Evolutionary conservation across 2,797 vertebrate genomes (phyloP).

Genomic region (Pelobates cultripes): DNA sequence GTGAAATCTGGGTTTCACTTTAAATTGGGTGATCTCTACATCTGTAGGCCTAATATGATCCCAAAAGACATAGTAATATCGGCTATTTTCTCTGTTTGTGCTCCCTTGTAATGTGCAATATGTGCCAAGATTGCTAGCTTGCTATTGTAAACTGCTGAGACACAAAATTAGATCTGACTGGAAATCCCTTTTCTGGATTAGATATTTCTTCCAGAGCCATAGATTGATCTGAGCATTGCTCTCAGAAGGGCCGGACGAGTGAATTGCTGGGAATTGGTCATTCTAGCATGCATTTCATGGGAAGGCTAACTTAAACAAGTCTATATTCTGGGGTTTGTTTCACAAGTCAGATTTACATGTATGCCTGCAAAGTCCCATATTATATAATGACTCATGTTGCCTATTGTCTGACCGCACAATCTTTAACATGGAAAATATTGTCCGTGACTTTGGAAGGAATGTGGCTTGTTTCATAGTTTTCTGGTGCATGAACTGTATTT

Average conservation of each 20-base stretch:
- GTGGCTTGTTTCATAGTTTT: too few relatives aligned
- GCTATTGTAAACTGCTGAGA: conserved; percentile 36
- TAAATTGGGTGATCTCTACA: conserved; percentile 26
- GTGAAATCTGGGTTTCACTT: conserved; percentile 32
- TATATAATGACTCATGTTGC: not conserved
- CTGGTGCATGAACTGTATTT: too few relatives aligned
- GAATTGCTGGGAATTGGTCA: conserved; percentile 39
- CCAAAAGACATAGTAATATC: conserved; percentile 45
- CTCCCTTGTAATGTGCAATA: conserved; percentile 25
- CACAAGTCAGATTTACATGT: conserved; percentile 1
- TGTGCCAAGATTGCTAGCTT: conserved; percentile 45
- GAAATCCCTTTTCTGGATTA: not conserved
- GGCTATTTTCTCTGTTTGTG: conserved; percentile 31
- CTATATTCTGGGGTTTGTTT: conserved; percentile 22
- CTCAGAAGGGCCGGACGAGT: conserved; percentile 24
- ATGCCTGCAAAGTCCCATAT: conserved; percentile 5
- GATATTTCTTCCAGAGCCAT: not conserved
- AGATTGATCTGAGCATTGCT: not conserved
- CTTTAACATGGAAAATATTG: not conserved
- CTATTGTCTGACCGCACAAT: not conserved
- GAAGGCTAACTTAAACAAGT: not conserved
- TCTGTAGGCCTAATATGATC: conserved; percentile 12
- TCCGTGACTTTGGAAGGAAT: too few relatives aligned
- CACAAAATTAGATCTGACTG: conserved; percentile 43
- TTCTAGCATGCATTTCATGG: not conserved